Evolutionary conservation across 1,140 invertebrate genomes (phyloP).

Genomic region (Pinna nobilis): DNA sequence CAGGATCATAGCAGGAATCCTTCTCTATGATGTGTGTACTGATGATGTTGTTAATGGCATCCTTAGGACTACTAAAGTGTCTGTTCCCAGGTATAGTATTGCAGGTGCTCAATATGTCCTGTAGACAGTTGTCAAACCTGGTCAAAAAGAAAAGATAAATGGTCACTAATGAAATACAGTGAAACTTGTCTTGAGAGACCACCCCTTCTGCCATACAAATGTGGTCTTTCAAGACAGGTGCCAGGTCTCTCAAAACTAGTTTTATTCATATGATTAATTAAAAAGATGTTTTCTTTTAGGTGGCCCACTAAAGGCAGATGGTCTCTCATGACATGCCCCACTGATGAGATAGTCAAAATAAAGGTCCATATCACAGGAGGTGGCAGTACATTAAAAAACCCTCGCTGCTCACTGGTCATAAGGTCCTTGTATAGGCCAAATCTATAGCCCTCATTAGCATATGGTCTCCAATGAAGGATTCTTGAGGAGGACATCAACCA

Average conservation of each 20-base stretch:
- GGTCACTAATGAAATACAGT: background rate
- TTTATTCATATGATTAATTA: too few species aligned
- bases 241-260: too few species aligned
- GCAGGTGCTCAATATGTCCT: constrained; percentile 57
- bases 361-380: background rate
- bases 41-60: constrained; percentile 63
- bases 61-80: constrained; percentile 61
- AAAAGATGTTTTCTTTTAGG: too few species aligned
- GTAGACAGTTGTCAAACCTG: constrained; percentile 61
- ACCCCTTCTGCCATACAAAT: too few species aligned
- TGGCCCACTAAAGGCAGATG: background rate
- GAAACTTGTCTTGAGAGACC: too few species aligned
- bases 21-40: constrained; percentile 67
- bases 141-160: constrained; percentile 12
- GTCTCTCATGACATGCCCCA: background rate
- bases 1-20: constrained; percentile 69
- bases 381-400: too few species aligned
- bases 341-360: background rate
- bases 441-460: too few species aligned
- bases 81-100: constrained; percentile 61
- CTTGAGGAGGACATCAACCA: too few species aligned
- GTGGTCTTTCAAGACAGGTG: too few species aligned
- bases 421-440: too few species aligned
- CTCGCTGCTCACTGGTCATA: too few species aligned
- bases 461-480: too few species aligned